Conservation (phyloP, 2,797 vertebrate species). For the Alouatta caraya region DNA sequence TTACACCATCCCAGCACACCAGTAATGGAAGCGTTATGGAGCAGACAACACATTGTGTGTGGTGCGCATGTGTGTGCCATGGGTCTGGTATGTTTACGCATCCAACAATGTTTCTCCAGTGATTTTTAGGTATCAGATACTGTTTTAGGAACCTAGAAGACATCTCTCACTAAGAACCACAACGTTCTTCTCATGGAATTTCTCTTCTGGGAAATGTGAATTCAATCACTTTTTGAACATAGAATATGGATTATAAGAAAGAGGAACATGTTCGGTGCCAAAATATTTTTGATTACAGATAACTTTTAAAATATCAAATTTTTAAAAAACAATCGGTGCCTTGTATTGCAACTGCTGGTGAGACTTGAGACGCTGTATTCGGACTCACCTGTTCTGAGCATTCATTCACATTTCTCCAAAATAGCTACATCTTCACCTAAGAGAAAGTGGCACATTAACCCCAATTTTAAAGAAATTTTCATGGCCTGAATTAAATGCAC, state of each 20-base stretch:
- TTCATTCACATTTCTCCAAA: background rate
- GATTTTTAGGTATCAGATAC: accelerated
- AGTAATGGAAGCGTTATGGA: background rate
- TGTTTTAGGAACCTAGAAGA: background rate
- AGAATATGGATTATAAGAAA: background rate
- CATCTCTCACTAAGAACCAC: accelerated
- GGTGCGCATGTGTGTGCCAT: accelerated
- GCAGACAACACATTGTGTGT: no score
- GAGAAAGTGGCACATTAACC: background rate
- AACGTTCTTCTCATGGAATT: background rate
- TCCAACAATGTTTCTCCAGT: background rate
- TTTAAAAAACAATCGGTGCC: background rate
- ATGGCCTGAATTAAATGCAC: background rate
- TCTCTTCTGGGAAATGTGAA: accelerated
- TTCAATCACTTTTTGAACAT: background rate
- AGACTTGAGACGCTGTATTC: accelerated
- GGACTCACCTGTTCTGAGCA: background rate
- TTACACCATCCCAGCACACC: accelerated
- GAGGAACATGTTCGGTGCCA: background rate
- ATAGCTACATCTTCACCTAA: background rate
- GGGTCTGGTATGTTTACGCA: background rate
- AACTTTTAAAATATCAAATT: background rate
- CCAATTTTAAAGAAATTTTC: background rate
- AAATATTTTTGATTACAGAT: background rate
- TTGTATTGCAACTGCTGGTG: background rate